Base-by-base conservation (phyloP, 35 echinoderm and acorn worm species). In the Ophioderma brevispina region DNA sequence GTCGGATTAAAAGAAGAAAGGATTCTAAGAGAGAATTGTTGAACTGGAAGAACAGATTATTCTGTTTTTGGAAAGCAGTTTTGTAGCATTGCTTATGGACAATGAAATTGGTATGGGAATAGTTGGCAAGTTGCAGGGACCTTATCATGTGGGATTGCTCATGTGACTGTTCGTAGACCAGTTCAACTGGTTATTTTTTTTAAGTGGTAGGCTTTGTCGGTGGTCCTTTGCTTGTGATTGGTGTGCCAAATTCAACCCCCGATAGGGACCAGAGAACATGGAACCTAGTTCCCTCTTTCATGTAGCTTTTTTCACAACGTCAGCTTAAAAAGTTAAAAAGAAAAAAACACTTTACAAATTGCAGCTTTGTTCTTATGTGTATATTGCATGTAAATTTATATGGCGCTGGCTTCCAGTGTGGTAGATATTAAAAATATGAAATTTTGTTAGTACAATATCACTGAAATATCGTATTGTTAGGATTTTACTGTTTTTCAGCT, bases 351-450 rank as follows among this genome's bases (percentile, higher is more conserved):
- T 70, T 70, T 70, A 15, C 10, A 8, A 70, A 70, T 4, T 70
- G 59, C 59, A 70, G 59, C 59, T 70, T 70, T 70, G 59, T 70
- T 70, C 59, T 25, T 70, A 70, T 70, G 28, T 70, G 59, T 70
- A 70, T 70, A 70, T 70, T 70, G 59, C 59, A 70, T 70, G 59
- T 70, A 70, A 70, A 70, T 70, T 70, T 70, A 70, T 70, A 18
- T 25, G 59, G 59, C 59, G 59, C 59, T 70, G 59, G 59, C 59
- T 70, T 70, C 59, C 28, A 25, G 28, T 70, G 59, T 25, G 59
- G 59, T 70, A 70, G 59, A 70, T 25, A 70, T 70, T 70, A 2
- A 70, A 70, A 70, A 70, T 25, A 70, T 70, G 59, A 18, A 6
- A 70, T 30, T 70, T 30, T 70, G 59, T 70, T 70, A 70, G 59